Evolutionary conservation across 2,888 invertebrate genomes (phyloP), one percentile per base, ranked within the genome.

Genomic region (Dione vanillae): DNA sequence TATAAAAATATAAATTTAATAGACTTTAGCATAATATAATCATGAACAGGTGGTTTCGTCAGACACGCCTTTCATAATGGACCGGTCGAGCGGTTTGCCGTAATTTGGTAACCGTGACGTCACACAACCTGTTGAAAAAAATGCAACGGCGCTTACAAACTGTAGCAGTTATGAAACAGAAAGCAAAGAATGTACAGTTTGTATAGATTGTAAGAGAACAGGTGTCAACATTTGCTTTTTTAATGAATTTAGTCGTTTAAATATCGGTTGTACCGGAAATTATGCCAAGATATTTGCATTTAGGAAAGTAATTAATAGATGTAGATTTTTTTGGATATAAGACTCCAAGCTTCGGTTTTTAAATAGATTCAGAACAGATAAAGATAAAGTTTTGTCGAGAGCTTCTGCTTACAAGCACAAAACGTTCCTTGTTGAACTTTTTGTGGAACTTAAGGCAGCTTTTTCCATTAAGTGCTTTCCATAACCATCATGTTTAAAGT

Each of bases 21-120:
- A 27, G 2, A 20, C 0, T 59, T 12, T 19, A 49, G 12, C 11
- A 40, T 64, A 51, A 49, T 64, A 64, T 64, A 35, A 64, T 43
- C 56, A 49, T 47, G 40, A 70, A 41, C 64, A 27, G 41, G 16
- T 65, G 41, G 58, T 58, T 69, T 54, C 54, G 58, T 61, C 67
- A 40, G 52, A 20, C 69, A 54, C 62, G 71, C 62, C 58, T 72
- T 74, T 74, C 74, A 72, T 72, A 74, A 71, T 65, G 67, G 47
- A 67, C 74, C 74, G 67, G 73, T 73, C 56, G 43, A 61, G 62
- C 62, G 40, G 43, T 62, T 70, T 56, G 69, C 51, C 40, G 37
- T 43, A 14, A 69, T 72, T 72, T 62, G 49, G 69, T 69, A 69
- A 72, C 19, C 19, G 52, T 69, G 62, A 71, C 71, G 69, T 68